A percentile compares a stretch with the other conserved stretches of the same genome.
phyloP scores from a whole-genome alignment of 2,888 invertebrate species.

The Lasioglossum vierecki region DNA sequence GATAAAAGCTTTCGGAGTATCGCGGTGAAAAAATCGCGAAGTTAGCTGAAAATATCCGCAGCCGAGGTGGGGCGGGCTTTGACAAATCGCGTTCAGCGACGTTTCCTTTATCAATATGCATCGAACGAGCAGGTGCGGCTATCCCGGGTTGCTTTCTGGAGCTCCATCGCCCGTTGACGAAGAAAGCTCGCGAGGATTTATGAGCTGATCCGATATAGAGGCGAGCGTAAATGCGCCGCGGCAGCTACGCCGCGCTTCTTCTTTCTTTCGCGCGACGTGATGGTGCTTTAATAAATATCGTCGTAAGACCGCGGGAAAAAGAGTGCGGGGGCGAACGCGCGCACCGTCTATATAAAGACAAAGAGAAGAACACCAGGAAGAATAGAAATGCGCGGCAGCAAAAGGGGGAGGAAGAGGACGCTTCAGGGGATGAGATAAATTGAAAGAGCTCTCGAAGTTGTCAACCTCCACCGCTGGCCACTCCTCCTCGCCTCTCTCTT shows the following conservation, averaged over 20 bases:
- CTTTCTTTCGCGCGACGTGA: slow-evolving; percentile 60
- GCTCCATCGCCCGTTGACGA: not conserved
- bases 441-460: slow-evolving; percentile 83
- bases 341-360: slow-evolving; percentile 37
- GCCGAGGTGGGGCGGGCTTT: not conserved
- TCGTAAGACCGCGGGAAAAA: slow-evolving; percentile 48
- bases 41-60: not conserved
- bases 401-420: slow-evolving; percentile 69
- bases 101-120: slow-evolving; percentile 3
- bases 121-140: not conserved
- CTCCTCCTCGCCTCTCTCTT: slow-evolving; percentile 35
- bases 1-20: not conserved
- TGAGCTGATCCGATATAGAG: slow-evolving; percentile 2
- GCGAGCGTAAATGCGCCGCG: slow-evolving; percentile 54
- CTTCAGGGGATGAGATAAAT: slow-evolving; percentile 81
- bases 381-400: slow-evolving; percentile 56
- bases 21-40: not conserved
- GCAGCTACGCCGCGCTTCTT: slow-evolving; percentile 3
- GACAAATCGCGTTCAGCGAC: not conserved
- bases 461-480: slow-evolving; percentile 76
- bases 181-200: slow-evolving; percentile 9
- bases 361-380: slow-evolving; percentile 46
- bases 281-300: slow-evolving; percentile 76
- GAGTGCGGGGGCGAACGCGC: slow-evolving; percentile 29
- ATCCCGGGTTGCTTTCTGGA: not conserved